phyloP scores from a whole-genome alignment of 2,113 vertebrate genomes.

The Pomatorhinus ruficollis region DNA sequence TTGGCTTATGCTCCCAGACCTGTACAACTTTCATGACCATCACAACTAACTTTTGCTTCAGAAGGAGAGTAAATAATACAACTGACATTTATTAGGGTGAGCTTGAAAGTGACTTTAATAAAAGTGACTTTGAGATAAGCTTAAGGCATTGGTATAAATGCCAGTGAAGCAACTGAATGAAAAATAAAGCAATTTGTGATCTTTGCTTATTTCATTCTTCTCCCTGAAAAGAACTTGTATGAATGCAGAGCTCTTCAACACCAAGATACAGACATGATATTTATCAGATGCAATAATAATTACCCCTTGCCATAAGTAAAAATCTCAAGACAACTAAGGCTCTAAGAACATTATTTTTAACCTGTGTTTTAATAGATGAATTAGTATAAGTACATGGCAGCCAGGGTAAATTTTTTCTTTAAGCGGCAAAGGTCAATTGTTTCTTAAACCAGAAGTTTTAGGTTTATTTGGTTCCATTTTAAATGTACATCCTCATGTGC shows the following conservation, averaged over 20 bases:
- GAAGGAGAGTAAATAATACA: background rate
- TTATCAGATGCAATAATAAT: background rate
- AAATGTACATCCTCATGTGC: background rate
- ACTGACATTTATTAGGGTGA: background rate
- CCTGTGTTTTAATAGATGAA: background rate
- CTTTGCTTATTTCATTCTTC: background rate
- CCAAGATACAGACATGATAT: background rate
- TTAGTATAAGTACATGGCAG: background rate
- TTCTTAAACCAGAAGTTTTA: background rate
- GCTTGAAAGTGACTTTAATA: background rate
- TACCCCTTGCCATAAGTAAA: background rate
- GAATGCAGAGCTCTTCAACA: background rate
- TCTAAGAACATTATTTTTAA: background rate
- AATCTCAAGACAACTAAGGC: background rate
- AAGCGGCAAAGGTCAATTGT: background rate
- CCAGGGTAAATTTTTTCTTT: background rate
- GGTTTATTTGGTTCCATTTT: background rate
- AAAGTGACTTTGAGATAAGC: background rate
- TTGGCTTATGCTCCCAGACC: background rate
- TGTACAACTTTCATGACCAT: background rate
- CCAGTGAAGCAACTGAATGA: background rate
- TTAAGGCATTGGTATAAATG: background rate
- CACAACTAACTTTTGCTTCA: constrained; percentile 5
- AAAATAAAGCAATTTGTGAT: background rate
- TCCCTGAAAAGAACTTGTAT: background rate